Evolutionary conservation across 2,888 invertebrate species (phyloP).

Genomic region (Drosophila parthenogenetica): DNA sequence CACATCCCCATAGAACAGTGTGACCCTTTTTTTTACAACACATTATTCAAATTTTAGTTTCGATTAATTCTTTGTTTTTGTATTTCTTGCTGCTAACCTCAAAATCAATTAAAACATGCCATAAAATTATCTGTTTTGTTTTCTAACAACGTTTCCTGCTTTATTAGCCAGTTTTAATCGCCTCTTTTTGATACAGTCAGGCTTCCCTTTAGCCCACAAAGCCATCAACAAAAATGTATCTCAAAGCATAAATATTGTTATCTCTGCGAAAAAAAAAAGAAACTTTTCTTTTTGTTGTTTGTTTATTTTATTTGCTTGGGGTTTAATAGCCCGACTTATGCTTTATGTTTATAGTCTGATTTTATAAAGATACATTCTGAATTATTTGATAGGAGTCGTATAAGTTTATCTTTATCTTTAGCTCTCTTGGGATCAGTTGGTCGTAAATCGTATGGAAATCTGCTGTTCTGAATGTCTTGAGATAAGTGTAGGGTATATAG

Average conservation of each 20-base stretch:
- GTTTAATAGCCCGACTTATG: too few species aligned
- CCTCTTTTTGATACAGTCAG: neutral
- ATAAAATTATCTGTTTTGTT: neutral
- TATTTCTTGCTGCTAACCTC: too few species aligned
- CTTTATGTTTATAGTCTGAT: too few species aligned
- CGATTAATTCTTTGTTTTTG: neutral
- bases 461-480: too few species aligned
- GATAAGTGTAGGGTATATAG: too few species aligned
- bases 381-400: too few species aligned
- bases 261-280: neutral
- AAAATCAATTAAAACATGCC: neutral
- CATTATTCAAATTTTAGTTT: constrained; percentile 1
- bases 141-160: neutral
- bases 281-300: neutral
- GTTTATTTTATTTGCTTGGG: neutral
- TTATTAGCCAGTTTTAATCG: neutral
- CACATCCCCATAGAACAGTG: constrained; percentile 15
- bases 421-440: too few species aligned
- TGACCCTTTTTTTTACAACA: constrained; percentile 25
- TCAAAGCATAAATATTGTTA: neutral
- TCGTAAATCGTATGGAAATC: too few species aligned
- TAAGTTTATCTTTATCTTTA: too few species aligned
- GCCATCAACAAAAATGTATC: too few species aligned
- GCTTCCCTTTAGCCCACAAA: neutral
- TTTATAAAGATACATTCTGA: too few species aligned